Percentiles rank a stretch among this genome's conserved stretches.
These are phyloP conservation scores for Lycia hirtaria DNA, from an alignment of 2,888 invertebrate species.

Conservation along the genomic window DNA sequence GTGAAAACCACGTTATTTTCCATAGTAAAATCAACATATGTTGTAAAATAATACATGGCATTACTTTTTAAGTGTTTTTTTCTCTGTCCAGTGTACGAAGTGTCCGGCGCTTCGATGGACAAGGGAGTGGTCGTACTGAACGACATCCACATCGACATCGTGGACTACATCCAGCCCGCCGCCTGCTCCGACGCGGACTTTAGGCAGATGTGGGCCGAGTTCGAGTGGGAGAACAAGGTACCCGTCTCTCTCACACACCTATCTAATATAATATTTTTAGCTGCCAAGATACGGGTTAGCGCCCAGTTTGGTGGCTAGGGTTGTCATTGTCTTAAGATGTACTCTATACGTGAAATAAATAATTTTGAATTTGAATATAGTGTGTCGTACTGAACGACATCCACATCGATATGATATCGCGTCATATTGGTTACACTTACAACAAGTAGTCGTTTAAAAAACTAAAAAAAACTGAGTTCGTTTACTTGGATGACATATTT, in stretches of 20 bases:
- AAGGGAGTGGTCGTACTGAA: constrained; percentile 99
- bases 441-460: too few relatives aligned
- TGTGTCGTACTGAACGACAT: too few relatives aligned
- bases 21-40: not conserved
- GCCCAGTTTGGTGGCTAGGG: too few relatives aligned
- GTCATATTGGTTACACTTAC: too few relatives aligned
- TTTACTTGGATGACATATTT: too few relatives aligned
- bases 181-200: constrained; percentile 98
- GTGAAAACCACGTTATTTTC: too few relatives aligned
- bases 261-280: too few relatives aligned
- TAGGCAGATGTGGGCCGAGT: constrained; percentile 99
- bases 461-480: too few relatives aligned
- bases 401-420: too few relatives aligned
- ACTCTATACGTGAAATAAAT: too few relatives aligned
- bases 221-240: constrained; percentile 99
- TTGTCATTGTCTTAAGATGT: too few relatives aligned
- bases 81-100: constrained; percentile 93
- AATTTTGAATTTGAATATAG: too few relatives aligned
- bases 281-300: not conserved
- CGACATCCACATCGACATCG: constrained; percentile 99
- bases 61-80: not conserved
- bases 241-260: not conserved
- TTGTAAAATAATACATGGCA: not conserved
- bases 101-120: constrained; percentile 96
- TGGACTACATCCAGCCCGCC: constrained; percentile 99